These are phyloP conservation scores for Paracanthobrama guichenoti DNA, from an alignment of 2,113 vertebrate species.

Conservation along the genomic window DNA sequence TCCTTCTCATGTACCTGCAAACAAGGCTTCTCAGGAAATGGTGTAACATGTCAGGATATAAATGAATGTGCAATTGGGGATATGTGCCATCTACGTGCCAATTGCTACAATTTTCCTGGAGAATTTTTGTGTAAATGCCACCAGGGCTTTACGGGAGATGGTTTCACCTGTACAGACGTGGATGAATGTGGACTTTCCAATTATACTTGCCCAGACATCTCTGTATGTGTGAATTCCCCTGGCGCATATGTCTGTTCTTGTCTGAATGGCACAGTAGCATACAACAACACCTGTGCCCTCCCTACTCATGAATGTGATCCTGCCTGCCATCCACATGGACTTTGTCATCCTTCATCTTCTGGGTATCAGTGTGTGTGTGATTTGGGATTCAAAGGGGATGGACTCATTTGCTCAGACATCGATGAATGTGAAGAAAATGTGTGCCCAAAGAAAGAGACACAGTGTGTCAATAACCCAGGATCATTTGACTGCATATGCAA, in stretches of 20 bases:
- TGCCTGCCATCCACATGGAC: slow-evolving; percentile 69
- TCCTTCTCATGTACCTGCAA: slow-evolving; percentile 76
- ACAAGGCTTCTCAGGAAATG: slow-evolving; percentile 73
- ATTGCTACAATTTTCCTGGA: slow-evolving; percentile 72
- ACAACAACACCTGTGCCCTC: slow-evolving; percentile 67
- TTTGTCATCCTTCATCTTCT: slow-evolving; percentile 74
- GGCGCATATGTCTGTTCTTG: slow-evolving; percentile 80
- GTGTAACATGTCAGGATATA: slow-evolving; percentile 71
- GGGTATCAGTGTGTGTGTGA: slow-evolving; percentile 80
- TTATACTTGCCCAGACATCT: slow-evolving; percentile 66
- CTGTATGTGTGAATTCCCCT: slow-evolving; percentile 77
- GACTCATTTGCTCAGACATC: slow-evolving; percentile 73
- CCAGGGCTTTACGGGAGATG: slow-evolving; percentile 74
- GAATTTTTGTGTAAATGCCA: slow-evolving; percentile 74
- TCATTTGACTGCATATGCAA: slow-evolving; percentile 77
- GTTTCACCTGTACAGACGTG: slow-evolving; percentile 73
- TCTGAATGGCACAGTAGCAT: slow-evolving; percentile 74
- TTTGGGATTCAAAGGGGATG: slow-evolving; percentile 73
- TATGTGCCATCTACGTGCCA: slow-evolving; percentile 67
- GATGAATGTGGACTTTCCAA: slow-evolving; percentile 73
- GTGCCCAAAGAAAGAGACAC: slow-evolving; percentile 72
- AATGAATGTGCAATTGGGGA: slow-evolving; percentile 70
- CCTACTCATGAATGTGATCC: slow-evolving; percentile 72
- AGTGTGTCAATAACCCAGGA: slow-evolving; percentile 75
- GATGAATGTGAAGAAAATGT: slow-evolving; percentile 75